Conservation (phyloP, 37 sponge, comb jelly and placozoan species). For the Oscarella lobularis region DNA sequence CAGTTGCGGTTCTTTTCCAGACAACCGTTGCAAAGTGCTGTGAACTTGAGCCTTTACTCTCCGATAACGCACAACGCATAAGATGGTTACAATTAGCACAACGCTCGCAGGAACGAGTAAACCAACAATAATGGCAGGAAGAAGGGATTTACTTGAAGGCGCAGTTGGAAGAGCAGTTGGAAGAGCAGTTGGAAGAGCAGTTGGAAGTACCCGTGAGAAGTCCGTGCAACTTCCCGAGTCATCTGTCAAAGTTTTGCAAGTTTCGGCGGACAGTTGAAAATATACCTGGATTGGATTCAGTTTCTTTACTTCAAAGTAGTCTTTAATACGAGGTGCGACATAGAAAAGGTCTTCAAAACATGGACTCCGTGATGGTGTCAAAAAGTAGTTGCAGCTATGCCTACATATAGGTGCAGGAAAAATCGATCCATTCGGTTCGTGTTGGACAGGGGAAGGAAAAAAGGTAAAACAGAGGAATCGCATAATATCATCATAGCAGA, state of each 20-base stretch:
- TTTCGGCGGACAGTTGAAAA: not conserved
- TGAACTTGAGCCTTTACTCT: not conserved
- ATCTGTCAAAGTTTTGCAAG: too few relatives aligned
- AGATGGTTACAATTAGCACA: not conserved
- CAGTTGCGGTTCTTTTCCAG: too few relatives aligned
- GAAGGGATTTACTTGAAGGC: too few relatives aligned
- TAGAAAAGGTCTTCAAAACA: not conserved
- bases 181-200: not conserved
- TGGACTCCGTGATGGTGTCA: not conserved
- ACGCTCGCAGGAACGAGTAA: not conserved
- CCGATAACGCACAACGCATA: not conserved
- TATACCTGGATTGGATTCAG: not conserved
- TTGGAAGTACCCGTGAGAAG: too few relatives aligned
- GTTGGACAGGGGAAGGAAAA: not conserved
- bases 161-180: not conserved
- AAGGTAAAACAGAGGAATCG: not conserved
- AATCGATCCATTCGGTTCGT: not conserved
- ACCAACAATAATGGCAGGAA: not conserved
- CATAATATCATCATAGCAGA: not conserved
- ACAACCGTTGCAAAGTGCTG: not conserved
- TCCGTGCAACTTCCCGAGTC: too few relatives aligned
- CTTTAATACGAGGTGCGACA: not conserved
- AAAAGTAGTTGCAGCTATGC: not conserved
- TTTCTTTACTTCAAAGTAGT: not conserved
- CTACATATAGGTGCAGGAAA: not conserved